Percentiles rank a stretch among this genome's conserved stretches.
phyloP scores from a whole-genome alignment of 2,888 invertebrate genomes.

The Nomada lathburiana region DNA sequence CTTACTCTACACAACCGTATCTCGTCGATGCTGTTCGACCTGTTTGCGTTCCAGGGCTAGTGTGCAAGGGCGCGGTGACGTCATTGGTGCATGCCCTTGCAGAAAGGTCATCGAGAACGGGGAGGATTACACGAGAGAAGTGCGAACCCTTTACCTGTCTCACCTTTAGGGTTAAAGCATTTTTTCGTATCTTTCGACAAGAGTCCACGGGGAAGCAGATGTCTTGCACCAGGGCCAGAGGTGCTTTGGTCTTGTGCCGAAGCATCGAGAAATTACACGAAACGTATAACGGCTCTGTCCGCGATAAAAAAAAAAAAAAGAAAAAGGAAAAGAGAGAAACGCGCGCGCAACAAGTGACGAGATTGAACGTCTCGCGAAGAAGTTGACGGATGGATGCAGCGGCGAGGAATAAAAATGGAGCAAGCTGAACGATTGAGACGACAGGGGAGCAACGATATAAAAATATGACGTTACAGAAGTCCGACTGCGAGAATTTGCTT shows the following conservation, averaged over 20 bases:
- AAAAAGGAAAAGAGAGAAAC: background rate
- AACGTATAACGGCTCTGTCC: constrained; percentile 12
- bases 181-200: too few species aligned
- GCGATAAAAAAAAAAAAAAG: background rate
- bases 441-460: constrained; percentile 3
- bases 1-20: constrained; percentile 19
- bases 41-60: constrained; percentile 44
- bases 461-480: constrained; percentile 29
- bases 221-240: constrained; percentile 7
- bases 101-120: constrained; percentile 43
- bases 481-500: constrained; percentile 31
- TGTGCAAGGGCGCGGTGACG: constrained; percentile 51
- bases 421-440: background rate
- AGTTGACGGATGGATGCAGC: constrained; percentile 50
- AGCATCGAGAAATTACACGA: constrained; percentile 19
- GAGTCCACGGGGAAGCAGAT: constrained; percentile 36
- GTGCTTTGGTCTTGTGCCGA: constrained; percentile 9
- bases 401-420: constrained; percentile 35
- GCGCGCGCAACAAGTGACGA: background rate
- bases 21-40: constrained; percentile 40
- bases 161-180: background rate
- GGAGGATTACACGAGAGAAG: background rate
- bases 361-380: constrained; percentile 4
- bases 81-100: constrained; percentile 58
- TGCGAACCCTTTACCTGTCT: background rate